Evolutionary conservation across 2,113 vertebrate genomes (phyloP).

Genomic region (Phalacrocorax carbo): DNA sequence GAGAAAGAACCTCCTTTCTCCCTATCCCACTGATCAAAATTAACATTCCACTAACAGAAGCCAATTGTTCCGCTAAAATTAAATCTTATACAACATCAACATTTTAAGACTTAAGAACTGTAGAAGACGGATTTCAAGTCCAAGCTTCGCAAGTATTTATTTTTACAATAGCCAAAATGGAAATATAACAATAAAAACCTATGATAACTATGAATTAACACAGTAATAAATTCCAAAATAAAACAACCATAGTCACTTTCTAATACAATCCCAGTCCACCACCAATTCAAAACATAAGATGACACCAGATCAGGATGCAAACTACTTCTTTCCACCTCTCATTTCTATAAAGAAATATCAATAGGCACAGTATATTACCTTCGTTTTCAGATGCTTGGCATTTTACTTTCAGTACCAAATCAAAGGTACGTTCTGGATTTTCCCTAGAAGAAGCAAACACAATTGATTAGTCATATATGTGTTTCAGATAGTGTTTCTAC

Average conservation of each 20-base stretch:
- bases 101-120: neutral
- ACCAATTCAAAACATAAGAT: neutral
- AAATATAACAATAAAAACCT: neutral
- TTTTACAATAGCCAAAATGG: neutral
- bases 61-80: neutral
- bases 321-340: neutral
- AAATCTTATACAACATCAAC: neutral
- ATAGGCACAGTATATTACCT: constrained; percentile 72
- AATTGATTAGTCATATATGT: neutral
- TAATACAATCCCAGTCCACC: neutral
- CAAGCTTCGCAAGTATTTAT: neutral
- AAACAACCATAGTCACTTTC: neutral
- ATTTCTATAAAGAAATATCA: neutral
- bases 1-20: neutral
- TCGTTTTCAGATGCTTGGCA: constrained; percentile 88
- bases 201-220: neutral
- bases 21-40: neutral
- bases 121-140: neutral
- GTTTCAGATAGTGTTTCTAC: neutral
- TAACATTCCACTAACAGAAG: neutral
- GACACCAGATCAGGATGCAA: neutral
- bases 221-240: neutral
- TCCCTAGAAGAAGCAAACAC: constrained; percentile 78
- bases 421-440: constrained; percentile 93
- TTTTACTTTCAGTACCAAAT: constrained; percentile 91